These are phyloP conservation scores for Andrena flavipes DNA, from an alignment of 2,888 invertebrate genomes.

Conservation along the genomic window DNA sequence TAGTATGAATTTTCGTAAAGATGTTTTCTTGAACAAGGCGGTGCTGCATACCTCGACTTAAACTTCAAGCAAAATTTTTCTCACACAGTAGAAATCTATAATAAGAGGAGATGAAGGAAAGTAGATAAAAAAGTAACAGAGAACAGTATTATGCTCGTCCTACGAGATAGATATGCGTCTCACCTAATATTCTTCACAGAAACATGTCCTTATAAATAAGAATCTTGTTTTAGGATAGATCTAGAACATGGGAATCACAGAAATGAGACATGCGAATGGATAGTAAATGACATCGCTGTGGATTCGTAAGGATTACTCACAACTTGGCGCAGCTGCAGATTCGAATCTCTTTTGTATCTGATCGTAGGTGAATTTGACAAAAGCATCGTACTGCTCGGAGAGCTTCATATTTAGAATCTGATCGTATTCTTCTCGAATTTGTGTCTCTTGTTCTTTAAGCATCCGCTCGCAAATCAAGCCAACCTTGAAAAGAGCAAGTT, in stretches of 20 bases:
- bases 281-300: not conserved
- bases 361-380: constrained; percentile 99
- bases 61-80: constrained; percentile 79
- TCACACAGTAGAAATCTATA: constrained; percentile 82
- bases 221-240: constrained; percentile 83
- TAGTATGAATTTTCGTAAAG: constrained; percentile 64
- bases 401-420: constrained; percentile 96
- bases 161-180: constrained; percentile 30
- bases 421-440: constrained; percentile 97
- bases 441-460: constrained; percentile 97
- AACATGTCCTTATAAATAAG: constrained; percentile 78
- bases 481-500: constrained; percentile 87
- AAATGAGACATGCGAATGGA: not conserved
- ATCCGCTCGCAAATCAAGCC: constrained; percentile 98
- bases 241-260: constrained; percentile 69
- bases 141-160: not conserved
- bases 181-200: constrained; percentile 82
- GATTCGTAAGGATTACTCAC: constrained; percentile 71
- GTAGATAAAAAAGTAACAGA: constrained; percentile 39
- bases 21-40: constrained; percentile 70
- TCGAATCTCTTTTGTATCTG: constrained; percentile 91
- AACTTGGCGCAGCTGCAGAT: constrained; percentile 83
- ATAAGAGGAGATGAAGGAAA: constrained; percentile 29
- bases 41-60: constrained; percentile 72
- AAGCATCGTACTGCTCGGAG: constrained; percentile 99